Conservation (phyloP, 2,888 invertebrate species). For the Melieria picta region DNA sequence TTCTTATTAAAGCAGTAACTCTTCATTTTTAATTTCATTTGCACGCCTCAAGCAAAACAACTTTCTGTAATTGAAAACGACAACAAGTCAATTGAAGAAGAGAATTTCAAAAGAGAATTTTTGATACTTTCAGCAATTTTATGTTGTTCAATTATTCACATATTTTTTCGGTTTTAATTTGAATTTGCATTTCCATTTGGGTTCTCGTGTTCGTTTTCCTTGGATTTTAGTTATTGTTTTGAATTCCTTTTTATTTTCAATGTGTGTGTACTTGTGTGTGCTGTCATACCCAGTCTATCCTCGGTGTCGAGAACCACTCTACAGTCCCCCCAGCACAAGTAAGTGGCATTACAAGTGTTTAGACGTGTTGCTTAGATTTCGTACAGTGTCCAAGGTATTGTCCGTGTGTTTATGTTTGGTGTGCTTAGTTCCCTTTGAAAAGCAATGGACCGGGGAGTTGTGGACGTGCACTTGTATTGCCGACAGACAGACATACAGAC, state of each 20-base stretch:
- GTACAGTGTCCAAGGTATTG: too few species aligned
- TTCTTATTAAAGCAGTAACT: too few species aligned
- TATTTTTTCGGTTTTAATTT: slow-evolving; percentile 41
- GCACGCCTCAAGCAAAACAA: slow-evolving; percentile 41
- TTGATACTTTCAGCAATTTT: slow-evolving; percentile 2
- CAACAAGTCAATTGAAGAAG: neutral
- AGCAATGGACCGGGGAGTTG: too few species aligned
- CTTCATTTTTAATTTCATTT: slow-evolving; percentile 40
- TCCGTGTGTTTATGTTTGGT: too few species aligned
- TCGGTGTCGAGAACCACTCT: slow-evolving; percentile 4
- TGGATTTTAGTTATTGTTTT: slow-evolving; percentile 6
- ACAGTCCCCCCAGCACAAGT: neutral
- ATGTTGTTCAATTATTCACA: slow-evolving; percentile 46
- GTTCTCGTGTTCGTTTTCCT: too few species aligned
- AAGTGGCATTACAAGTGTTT: too few species aligned
- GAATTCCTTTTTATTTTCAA: slow-evolving; percentile 36
- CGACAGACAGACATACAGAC: too few species aligned
- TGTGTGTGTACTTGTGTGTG: slow-evolving; percentile 63
- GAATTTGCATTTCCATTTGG: too few species aligned
- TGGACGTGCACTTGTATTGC: too few species aligned
- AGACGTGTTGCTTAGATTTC: too few species aligned
- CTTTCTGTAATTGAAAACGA: slow-evolving; percentile 34
- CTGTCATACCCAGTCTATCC: slow-evolving; percentile 55
- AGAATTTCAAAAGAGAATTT: slow-evolving; percentile 41
- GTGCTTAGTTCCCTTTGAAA: too few species aligned